Base-by-base conservation (phyloP, 2,888 invertebrate genomes). In the Keiferia lycopersicella region DNA sequence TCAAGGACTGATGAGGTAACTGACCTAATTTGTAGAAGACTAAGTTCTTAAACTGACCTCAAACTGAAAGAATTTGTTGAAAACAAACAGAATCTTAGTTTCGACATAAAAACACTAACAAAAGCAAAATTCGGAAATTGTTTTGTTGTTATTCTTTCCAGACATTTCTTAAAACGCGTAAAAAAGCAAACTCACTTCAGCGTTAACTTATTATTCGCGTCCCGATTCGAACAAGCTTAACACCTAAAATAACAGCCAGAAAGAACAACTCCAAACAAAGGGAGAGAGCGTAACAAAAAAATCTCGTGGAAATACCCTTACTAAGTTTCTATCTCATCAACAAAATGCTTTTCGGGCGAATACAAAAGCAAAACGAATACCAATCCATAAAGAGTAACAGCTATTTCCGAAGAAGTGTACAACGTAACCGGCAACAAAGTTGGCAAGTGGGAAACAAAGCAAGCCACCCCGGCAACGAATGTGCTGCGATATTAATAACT, bases 401-500 rank as follows among this genome's bases (percentile, higher is more conserved):
- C 79, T 74, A 81, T 79, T 83, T 73, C 70, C 73, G 72, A 77
- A 74, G 75, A 79, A 79, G 77, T 78, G 81, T 80, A 83, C 79
- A 81, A 77, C 77, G 77, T 82, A 78, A 76, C 77, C 72, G 71
- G 73, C 75, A 78, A 82, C 80, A 81, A 84, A 87, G 83, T 85
- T 87, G 75, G 65, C 66, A 72, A 75, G 70, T 72, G 63, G 70
- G 82, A 86, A 85, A 86, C 84, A 84, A 86, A 84, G 75, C 84
- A 86, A 82, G 76, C 78, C 74, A 76, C 79, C 78, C 73, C 71
- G 73, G 75, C 77, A 81, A 80, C 81, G 75, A 63, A 66, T 63
- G 63, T 59, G 57, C 61, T 50, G 7, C 38, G 30, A 65, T 65
- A 65, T 57, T 61, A 61, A 64, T 66, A 66, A 67, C 66, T 61